A percentile compares a stretch with the other conserved stretches of the same genome.
Evolutionary conservation across 2,113 vertebrate genomes (phyloP).

Genomic region (Chaenogobius annularis): DNA sequence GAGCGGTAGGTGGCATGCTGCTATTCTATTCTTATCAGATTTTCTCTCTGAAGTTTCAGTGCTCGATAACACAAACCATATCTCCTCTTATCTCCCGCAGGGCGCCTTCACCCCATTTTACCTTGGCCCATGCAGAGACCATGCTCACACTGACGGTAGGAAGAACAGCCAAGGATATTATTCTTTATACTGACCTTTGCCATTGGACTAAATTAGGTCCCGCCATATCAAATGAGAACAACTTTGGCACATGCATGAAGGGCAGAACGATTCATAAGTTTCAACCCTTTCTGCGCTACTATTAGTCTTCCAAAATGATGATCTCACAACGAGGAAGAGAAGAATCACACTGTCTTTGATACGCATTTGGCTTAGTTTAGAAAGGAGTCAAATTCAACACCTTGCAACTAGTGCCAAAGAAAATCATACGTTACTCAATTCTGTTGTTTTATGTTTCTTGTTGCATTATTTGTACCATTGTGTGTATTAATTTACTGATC

Average conservation of each 20-base stretch:
- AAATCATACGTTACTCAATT: no score
- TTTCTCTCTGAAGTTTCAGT: constrained; percentile 20
- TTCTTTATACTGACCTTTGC: not conserved
- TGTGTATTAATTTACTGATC: no score
- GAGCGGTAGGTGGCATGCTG: not conserved
- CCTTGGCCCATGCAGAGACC: constrained; percentile 27
- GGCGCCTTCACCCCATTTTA: constrained; percentile 37
- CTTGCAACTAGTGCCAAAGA: no score
- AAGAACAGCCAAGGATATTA: not conserved
- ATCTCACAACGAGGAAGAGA: no score
- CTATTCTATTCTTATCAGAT: constrained; percentile 16
- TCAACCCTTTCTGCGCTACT: not conserved
- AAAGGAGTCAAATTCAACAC: no score
- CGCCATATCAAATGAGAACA: not conserved
- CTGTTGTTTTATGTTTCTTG: no score
- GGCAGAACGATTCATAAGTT: not conserved
- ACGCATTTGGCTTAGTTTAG: no score
- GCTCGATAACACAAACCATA: constrained; percentile 26
- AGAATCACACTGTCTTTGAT: no score
- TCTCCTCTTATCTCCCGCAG: constrained; percentile 24
- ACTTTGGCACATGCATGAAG: not conserved
- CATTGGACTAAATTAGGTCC: not conserved
- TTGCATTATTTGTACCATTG: no score
- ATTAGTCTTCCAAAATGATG: no score
- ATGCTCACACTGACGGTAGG: not conserved